These are phyloP conservation scores for Rambutsinella grinnellia DNA, from an alignment of 2,888 invertebrate genomes.

Conservation along the genomic window DNA sequence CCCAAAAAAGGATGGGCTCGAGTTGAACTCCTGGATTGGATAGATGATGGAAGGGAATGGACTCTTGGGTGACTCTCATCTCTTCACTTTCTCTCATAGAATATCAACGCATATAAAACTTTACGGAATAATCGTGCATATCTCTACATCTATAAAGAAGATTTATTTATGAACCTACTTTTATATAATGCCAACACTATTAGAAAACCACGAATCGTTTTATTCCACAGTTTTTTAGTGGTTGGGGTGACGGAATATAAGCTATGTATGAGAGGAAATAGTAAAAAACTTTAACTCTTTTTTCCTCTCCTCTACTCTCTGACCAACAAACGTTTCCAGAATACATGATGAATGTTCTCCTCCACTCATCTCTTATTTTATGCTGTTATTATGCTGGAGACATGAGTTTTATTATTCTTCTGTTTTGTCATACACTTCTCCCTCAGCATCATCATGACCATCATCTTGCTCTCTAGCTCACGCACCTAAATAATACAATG, in stretches of 20 bases:
- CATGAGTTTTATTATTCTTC: conserved; percentile 37
- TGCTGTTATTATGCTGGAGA: conserved; percentile 34
- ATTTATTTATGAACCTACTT: no score
- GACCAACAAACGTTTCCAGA: conserved; percentile 35
- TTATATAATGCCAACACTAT: no score
- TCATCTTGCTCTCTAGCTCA: neutral
- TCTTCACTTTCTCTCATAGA: neutral
- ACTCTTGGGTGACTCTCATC: conserved; percentile 25
- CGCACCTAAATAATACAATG: conserved; percentile 18
- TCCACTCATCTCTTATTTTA: conserved; percentile 26
- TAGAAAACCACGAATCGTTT: no score
- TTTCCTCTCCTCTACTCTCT: conserved; percentile 9
- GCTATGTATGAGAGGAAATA: no score
- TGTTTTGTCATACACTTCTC: conserved; percentile 20
- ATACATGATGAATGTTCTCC: conserved; percentile 37
- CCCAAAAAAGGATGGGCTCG: no score
- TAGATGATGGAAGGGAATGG: conserved; percentile 16
- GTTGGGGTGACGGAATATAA: no score
- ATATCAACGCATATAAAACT: no score
- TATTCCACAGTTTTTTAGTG: no score
- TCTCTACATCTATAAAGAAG: no score
- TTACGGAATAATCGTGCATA: no score
- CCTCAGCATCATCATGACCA: conserved; percentile 10
- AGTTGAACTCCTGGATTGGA: no score
- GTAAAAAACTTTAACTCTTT: conserved; percentile 21